Conservation (phyloP, 2,113 vertebrate species). For the Gallinago jamesoni region DNA sequence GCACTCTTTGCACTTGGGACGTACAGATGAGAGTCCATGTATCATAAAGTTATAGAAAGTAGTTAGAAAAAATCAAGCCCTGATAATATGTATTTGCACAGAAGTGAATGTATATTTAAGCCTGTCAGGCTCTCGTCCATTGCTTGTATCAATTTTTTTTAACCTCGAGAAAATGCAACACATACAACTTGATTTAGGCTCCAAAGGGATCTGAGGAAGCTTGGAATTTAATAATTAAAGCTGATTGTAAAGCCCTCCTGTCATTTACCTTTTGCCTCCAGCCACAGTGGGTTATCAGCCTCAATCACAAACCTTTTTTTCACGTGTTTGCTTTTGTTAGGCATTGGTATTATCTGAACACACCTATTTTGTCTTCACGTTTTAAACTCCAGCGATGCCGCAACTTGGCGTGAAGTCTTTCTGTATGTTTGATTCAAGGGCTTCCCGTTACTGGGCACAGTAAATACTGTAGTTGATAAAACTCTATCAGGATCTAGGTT, state of each 20-base stretch:
- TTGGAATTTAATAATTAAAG: neutral
- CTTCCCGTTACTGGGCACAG: neutral
- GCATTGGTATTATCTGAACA: neutral
- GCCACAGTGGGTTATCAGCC: neutral
- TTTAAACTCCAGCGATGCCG: neutral
- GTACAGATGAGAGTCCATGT: neutral
- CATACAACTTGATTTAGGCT: neutral
- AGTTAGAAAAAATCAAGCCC: neutral
- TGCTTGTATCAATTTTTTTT: neutral
- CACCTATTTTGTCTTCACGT: neutral
- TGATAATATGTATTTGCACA: neutral
- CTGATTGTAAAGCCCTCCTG: neutral
- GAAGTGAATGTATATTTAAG: neutral
- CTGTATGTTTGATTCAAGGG: neutral
- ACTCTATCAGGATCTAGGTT: neutral
- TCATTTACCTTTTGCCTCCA: neutral
- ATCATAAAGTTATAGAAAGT: neutral
- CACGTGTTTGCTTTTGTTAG: neutral
- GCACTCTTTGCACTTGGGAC: neutral
- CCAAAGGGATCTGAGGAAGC: neutral
- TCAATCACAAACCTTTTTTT: neutral
- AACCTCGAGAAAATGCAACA: neutral
- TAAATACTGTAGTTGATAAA: conserved; percentile 3
- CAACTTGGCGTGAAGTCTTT: neutral
- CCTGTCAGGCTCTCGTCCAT: neutral